phyloP scores from a whole-genome alignment of 2,888 invertebrate genomes.

The Polydrusus cervinus region DNA sequence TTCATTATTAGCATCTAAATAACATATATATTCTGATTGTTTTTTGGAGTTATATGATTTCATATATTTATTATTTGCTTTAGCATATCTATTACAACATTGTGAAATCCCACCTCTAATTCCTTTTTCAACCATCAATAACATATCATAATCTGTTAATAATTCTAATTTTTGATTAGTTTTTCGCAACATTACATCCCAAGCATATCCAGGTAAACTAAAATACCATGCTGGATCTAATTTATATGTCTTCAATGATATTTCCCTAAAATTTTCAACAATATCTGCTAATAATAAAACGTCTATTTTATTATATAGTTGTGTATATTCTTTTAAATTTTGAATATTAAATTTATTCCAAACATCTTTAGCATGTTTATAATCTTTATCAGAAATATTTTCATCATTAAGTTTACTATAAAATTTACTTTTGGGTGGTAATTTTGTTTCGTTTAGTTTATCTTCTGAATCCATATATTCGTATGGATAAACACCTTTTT shows the following conservation, averaged over 20 bases:
- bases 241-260: slow-evolving; percentile 6
- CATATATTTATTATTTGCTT: slow-evolving; percentile 31
- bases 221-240: slow-evolving; percentile 1
- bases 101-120: slow-evolving; percentile 30
- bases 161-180: slow-evolving; percentile 38
- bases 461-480: slow-evolving; percentile 1
- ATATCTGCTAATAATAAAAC: slow-evolving; percentile 2
- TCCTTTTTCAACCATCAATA: slow-evolving; percentile 34
- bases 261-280: neutral
- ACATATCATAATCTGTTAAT: slow-evolving; percentile 43
- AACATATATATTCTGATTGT: slow-evolving; percentile 21
- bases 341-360: slow-evolving; percentile 1
- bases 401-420: slow-evolving; percentile 2
- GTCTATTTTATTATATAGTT: slow-evolving; percentile 5
- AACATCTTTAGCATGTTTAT: neutral
- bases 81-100: slow-evolving; percentile 20
- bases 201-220: slow-evolving; percentile 24
- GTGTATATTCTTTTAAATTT: slow-evolving; percentile 1
- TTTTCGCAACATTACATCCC: slow-evolving; percentile 25
- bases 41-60: slow-evolving; percentile 1
- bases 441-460: neutral
- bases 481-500: slow-evolving; percentile 1
- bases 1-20: slow-evolving; percentile 10
- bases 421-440: slow-evolving; percentile 1
- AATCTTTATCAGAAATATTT: slow-evolving; percentile 4